Base-by-base conservation (phyloP, 2,888 invertebrate genomes). In the Steinernema scapterisci region DNA sequence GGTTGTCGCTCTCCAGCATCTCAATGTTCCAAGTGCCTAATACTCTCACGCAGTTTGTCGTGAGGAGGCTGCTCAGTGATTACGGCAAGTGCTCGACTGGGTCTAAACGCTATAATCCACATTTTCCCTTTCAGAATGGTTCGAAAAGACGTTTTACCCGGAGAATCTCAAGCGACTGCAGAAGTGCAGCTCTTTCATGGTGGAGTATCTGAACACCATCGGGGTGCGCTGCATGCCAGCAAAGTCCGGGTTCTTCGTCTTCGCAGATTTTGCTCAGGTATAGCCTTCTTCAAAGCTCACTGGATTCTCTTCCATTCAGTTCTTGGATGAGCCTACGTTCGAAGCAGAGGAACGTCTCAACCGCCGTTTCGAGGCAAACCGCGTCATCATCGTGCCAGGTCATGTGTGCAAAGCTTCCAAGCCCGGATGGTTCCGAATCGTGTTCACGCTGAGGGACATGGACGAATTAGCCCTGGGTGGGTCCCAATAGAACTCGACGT, bases 401-500 rank as follows among this genome's bases (percentile, higher is more conserved):
- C 70, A 80, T 25, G 75, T 75, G 51, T 72, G 78, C 46, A 63
- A 74, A 38, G 75, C 77, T 23, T 75, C 79, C 21, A 72, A 54
- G 5, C 82, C 81, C 13, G 81, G 81, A 16, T 80, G 76, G 76
- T 80, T 80, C 74, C 73, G 81, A 19, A 80, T 80, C 45, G 82
- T 80, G 3, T 80, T 80, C 72, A 63, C 63, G 16, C 63, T 63
- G 27, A 27, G 27, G 38, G 63, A 63, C 16, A 63, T 63, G 63
- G 63, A 63, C 63, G 63, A 63, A 16, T 13, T 63, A 31, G 63
- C 63, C 1, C 27, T 63, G 16, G 63, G 63, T 63, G 31, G 11
- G 27, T 16, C 27, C 6, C 5, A 54, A 11, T 25, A 54, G 23
- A 23, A 13, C 23, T 2, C 1, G 21, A 21, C 3, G 6, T 25